Evolutionary conservation across 1,140 invertebrate species (phyloP), one percentile per base, ranked within the genome.

Genomic region (Lepidurus arcticus): DNA sequence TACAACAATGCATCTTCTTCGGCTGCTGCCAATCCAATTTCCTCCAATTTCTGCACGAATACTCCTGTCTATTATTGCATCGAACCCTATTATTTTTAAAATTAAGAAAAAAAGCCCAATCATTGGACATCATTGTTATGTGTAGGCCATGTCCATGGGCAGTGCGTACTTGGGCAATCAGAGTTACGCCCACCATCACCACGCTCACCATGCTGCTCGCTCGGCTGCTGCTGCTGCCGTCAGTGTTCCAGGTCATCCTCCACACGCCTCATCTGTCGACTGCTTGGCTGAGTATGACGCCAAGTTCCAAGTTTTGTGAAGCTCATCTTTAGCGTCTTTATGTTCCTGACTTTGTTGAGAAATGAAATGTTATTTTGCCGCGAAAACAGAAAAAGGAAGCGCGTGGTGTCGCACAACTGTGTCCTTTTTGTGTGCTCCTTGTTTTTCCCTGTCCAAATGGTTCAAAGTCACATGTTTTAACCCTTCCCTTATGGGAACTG

Each of bases 251-350:
- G 34, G 42, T 42, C 74, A 75, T 42, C 74, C 21, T 13, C 11
- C 16, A 26, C 76, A 76, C 75, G n/a, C 44, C 13, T 44, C 43
- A n/a, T 26, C 75, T 9, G 42, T 76, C 13, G 78, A 78, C 73
- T 78, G 78, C 75, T 75, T 78, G 73, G 78, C 53, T 7, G 53
- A 78, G 1, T 78, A 78, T 24, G 78, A 78, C 24, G 78, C 78
- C n/a, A 78, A 78, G 73, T 78, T 78, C 73, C 78, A 78, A 78
- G 78, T 78, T 26, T 73, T 78, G 78, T 78, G 78, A 78, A 44
- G 16, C 34, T 75, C 45, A 44, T 65, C n/a, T 65, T 65, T 7
- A 65, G 6, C 16, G 8, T 21, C 53, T 65, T 5, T 65, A 13
- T 65, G 3, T 65, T 16, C 45, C 53, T 13, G 21, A 65, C n/a